Base-by-base conservation (phyloP, 2,113 vertebrate species). In the Oncorhynchus clarkii region DNA sequence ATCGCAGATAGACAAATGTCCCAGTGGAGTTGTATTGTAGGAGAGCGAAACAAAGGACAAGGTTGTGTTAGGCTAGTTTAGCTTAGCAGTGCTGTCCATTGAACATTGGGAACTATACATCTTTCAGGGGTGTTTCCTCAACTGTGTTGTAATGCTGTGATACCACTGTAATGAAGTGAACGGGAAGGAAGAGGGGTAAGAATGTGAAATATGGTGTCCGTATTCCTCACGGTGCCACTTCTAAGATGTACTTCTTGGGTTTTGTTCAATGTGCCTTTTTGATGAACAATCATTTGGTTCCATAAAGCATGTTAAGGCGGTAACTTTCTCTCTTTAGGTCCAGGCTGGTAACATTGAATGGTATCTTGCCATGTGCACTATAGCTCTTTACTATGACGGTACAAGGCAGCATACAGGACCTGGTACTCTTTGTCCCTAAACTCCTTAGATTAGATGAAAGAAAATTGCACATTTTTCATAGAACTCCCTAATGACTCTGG, bases 221-320 rank as follows among this genome's bases (percentile, higher is more conserved):
- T 24, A 2, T 73, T 27, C 39, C 62, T 65, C 18, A 9, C 39
- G 39, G 3, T 62, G 31, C 4, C 39, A 22, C 14, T 22, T 73
- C 71, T 62, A 18, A 22, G 29, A 57, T 62, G 5, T 13, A 26
- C 26, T 73, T 26, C 54, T 26, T 54, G 65, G 14, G 18, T 67
- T 31, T 26, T 16, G 65, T 71, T 73, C 39, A 26, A 67, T 29
- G 72, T 73, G 72, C 72, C 72, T 73, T 73, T 73, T 45, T 34
- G 39, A 16, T 39, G 57, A 73, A 73, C 72, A 73, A 73, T 73
- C 72, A 66, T 76, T 74, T 5, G 5, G 65, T 29, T 67, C 27
- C 26, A 39, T 51, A 34, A 77, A 34, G 45, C 78, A 71, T 73
- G 74, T 80, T 80, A 39, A 70, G 64, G 54, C 9, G 12, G 59